phyloP scores from a whole-genome alignment of 2,797 vertebrate species.

The Sebastes miniatus region DNA sequence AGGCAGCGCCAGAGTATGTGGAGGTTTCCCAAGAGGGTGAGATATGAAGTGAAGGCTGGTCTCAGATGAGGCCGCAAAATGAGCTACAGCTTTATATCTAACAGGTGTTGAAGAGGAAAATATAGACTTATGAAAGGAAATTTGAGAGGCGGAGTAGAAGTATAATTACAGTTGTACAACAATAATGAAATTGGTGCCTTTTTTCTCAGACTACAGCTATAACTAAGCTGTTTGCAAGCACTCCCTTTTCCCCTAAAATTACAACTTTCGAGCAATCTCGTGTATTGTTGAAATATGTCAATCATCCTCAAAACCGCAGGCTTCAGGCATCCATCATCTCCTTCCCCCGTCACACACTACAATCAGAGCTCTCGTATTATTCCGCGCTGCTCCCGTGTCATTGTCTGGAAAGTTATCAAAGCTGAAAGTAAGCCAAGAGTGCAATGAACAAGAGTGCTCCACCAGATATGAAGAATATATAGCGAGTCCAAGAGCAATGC shows the following conservation, averaged over 20 bases:
- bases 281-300: slow-evolving; percentile 1
- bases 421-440: neutral
- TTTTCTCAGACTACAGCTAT: neutral
- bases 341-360: neutral
- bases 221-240: neutral
- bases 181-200: neutral
- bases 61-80: neutral
- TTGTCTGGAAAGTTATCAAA: neutral
- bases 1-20: neutral
- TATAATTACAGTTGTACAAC: neutral
- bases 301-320: neutral
- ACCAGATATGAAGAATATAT: neutral
- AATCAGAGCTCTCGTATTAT: neutral
- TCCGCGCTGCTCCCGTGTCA: neutral
- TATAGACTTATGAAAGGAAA: neutral
- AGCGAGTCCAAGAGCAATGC: neutral
- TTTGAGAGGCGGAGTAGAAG: neutral
- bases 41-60: neutral
- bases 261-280: neutral
- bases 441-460: neutral
- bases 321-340: neutral
- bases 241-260: neutral
- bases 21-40: neutral
- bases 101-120: neutral
- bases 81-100: neutral